Evolutionary conservation across 2,888 invertebrate genomes (phyloP).

Genomic region (Heterodera filipjevi): DNA sequence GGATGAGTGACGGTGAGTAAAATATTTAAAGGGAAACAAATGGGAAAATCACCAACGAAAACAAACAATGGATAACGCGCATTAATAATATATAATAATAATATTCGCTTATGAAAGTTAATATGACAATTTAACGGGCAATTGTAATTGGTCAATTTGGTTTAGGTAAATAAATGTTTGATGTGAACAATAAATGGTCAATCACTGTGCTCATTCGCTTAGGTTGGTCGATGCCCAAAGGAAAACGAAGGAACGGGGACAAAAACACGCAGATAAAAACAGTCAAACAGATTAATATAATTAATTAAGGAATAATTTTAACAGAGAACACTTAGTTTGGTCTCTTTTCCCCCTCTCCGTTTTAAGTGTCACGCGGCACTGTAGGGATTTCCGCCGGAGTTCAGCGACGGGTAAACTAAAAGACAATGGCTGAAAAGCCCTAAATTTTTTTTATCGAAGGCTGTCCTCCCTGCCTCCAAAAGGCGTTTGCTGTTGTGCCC

Average conservation of each 20-base stretch:
- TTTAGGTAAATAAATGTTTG: neutral
- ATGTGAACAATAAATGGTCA: neutral
- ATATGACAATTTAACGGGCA: no score
- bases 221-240: neutral
- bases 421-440: neutral
- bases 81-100: no score
- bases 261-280: neutral
- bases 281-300: neutral
- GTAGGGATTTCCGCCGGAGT: slow-evolving; percentile 2
- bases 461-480: slow-evolving; percentile 3
- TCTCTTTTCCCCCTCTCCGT: neutral
- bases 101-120: no score
- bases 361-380: neutral
- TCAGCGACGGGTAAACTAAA: slow-evolving; percentile 5
- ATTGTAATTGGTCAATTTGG: no score
- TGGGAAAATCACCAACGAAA: neutral
- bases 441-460: neutral
- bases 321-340: neutral
- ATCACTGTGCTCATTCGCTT: neutral
- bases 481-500: slow-evolving; percentile 11
- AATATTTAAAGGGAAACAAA: neutral
- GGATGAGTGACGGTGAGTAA: slow-evolving; percentile 1
- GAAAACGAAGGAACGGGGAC: neutral
- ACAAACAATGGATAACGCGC: no score
- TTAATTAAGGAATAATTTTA: neutral